phyloP scores from a whole-genome alignment of 2,888 invertebrate species.

The Phyllotreta striolata region DNA sequence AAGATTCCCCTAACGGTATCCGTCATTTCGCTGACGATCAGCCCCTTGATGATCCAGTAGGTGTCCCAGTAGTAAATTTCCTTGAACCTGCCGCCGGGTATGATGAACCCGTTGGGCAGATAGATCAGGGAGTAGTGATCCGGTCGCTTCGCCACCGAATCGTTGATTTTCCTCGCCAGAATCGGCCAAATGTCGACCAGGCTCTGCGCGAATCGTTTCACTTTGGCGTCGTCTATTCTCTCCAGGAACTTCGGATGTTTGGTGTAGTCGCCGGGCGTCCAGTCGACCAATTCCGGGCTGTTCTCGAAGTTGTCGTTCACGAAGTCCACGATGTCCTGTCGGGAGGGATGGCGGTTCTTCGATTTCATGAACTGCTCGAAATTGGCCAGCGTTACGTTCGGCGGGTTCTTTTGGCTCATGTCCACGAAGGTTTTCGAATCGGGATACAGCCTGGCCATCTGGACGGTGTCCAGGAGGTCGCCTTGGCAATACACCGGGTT shows the following conservation, averaged over 20 bases:
- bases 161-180: conserved; percentile 69
- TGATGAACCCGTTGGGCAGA: conserved; percentile 69
- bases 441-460: conserved; percentile 70
- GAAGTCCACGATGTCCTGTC: conserved; percentile 64
- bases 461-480: conserved; percentile 74
- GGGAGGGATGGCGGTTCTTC: conserved; percentile 62
- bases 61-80: conserved; percentile 90
- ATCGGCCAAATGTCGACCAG: conserved; percentile 71
- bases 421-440: conserved; percentile 90
- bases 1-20: conserved; percentile 78
- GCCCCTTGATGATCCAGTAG: conserved; percentile 82
- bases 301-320: conserved; percentile 68
- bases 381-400: conserved; percentile 65
- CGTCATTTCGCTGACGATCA: conserved; percentile 79
- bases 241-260: conserved; percentile 68
- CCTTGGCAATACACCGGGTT: conserved; percentile 80
- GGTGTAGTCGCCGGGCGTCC: conserved; percentile 69
- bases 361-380: conserved; percentile 67
- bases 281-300: conserved; percentile 67
- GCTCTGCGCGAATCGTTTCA: conserved; percentile 68
- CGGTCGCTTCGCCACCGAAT: conserved; percentile 63
- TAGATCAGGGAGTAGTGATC: conserved; percentile 58
- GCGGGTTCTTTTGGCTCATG: conserved; percentile 54
- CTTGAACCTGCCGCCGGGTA: conserved; percentile 75
- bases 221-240: conserved; percentile 68